These are phyloP conservation scores for Sipha maydis DNA, from an alignment of 2,888 invertebrate genomes.

Conservation along the genomic window DNA sequence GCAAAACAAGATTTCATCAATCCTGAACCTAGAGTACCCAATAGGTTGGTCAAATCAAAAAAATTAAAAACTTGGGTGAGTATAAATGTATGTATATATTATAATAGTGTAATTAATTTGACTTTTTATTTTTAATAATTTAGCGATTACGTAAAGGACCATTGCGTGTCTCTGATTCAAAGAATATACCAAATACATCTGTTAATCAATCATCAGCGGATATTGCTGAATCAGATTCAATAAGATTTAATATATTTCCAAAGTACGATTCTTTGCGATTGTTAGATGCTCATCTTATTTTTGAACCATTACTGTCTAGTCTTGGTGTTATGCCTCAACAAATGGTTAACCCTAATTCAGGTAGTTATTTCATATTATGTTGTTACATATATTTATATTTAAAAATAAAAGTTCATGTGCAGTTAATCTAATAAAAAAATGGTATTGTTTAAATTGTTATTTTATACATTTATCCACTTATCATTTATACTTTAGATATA, in stretches of 20 bases:
- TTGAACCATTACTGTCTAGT: conserved; percentile 89
- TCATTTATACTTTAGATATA: not conserved
- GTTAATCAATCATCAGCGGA: conserved; percentile 56
- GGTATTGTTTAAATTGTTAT: not conserved
- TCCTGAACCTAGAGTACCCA: conserved; percentile 68
- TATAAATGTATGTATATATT: conserved; percentile 65
- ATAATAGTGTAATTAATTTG: not conserved
- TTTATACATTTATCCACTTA: not conserved
- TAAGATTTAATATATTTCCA: conserved; percentile 75
- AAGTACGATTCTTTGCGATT: conserved; percentile 85
- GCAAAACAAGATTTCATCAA: conserved; percentile 82
- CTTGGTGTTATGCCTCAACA: conserved; percentile 92
- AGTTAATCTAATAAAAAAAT: not conserved
- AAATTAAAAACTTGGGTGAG: conserved; percentile 67
- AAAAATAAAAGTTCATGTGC: not conserved
- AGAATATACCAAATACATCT: conserved; percentile 30
- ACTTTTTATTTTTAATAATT: not conserved
- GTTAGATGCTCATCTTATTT: conserved; percentile 92
- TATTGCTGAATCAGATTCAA: conserved; percentile 50
- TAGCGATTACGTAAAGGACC: conserved; percentile 50
- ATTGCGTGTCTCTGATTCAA: conserved; percentile 43
- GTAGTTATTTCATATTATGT: conserved; percentile 44
- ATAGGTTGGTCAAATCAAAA: conserved; percentile 43
- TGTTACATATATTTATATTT: conserved; percentile 9
- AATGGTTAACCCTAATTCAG: conserved; percentile 70